phyloP scores from a whole-genome alignment of 2,113 vertebrate species.

The Leptobrachium ailaonicum region DNA sequence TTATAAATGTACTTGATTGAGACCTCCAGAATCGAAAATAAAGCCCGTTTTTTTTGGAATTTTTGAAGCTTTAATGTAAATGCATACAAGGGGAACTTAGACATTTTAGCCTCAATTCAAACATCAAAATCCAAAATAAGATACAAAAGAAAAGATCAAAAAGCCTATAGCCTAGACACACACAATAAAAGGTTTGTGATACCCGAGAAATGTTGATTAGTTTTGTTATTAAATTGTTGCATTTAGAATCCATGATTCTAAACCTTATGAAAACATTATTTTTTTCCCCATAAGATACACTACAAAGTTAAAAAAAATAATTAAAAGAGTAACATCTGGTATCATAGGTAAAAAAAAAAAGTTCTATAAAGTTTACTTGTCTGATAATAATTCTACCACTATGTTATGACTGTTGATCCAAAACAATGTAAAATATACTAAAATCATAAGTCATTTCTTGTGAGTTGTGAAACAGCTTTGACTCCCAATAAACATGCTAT shows the following conservation, averaged over 20 bases:
- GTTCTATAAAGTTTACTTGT: too few species aligned
- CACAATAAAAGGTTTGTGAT: background rate
- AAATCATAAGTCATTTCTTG: too few species aligned
- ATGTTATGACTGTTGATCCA: too few species aligned
- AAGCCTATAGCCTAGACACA: background rate
- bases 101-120: background rate
- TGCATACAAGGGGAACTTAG: background rate
- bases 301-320: too few species aligned
- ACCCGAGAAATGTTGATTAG: background rate
- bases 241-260: background rate
- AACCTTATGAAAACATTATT: too few species aligned
- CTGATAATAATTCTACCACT: too few species aligned
- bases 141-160: background rate
- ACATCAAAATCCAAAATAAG: slow-evolving; percentile 8
- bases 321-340: too few species aligned
- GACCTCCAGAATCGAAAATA: slow-evolving; percentile 1
- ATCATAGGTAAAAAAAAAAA: too few species aligned
- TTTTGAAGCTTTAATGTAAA: slow-evolving; percentile 6
- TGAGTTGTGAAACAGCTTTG: too few species aligned
- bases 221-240: background rate
- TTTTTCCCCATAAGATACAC: too few species aligned
- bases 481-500: too few species aligned
- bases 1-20: slow-evolving; percentile 3
- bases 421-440: too few species aligned
- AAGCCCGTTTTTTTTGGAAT: background rate